phyloP scores from a whole-genome alignment of 2,113 vertebrate species.

The Rhegmatorhina hoffmannsi region DNA sequence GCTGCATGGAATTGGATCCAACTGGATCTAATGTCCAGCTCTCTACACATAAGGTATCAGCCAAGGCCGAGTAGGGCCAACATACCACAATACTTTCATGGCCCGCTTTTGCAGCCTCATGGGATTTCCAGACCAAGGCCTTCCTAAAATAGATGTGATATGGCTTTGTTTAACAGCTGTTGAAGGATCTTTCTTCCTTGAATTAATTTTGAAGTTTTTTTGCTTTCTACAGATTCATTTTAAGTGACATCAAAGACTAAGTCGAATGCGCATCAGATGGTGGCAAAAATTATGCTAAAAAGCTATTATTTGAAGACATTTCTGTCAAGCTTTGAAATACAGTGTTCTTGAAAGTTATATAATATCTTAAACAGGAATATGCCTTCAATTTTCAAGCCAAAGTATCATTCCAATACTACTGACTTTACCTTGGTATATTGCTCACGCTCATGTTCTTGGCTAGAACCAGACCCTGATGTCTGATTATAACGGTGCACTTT shows the following conservation, averaged over 20 bases:
- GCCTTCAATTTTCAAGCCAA: slow-evolving; percentile 19
- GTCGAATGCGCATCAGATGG: not conserved
- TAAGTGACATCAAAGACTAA: not conserved
- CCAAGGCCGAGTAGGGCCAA: not conserved
- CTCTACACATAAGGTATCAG: not conserved
- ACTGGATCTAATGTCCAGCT: not conserved
- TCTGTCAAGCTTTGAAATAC: not conserved
- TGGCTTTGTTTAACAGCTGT: not conserved
- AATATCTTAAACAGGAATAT: not conserved
- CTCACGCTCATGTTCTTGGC: slow-evolving; percentile 91
- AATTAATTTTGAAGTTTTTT: not conserved
- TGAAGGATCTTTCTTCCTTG: not conserved
- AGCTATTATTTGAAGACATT: not conserved
- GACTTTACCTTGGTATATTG: slow-evolving; percentile 84
- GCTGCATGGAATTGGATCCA: not conserved
- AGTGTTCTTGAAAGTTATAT: not conserved
- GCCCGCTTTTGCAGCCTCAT: not conserved
- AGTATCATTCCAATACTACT: slow-evolving; percentile 50
- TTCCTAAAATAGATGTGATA: not conserved
- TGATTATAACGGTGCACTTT: slow-evolving; percentile 92
- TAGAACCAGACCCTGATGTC: slow-evolving; percentile 90
- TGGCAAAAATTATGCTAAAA: not conserved
- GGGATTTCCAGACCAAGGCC: not conserved
- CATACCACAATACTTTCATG: not conserved
- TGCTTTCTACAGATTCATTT: not conserved